Conservation (phyloP, 2,113 vertebrate species). For the Nothobranchius kuhntae region DNA sequence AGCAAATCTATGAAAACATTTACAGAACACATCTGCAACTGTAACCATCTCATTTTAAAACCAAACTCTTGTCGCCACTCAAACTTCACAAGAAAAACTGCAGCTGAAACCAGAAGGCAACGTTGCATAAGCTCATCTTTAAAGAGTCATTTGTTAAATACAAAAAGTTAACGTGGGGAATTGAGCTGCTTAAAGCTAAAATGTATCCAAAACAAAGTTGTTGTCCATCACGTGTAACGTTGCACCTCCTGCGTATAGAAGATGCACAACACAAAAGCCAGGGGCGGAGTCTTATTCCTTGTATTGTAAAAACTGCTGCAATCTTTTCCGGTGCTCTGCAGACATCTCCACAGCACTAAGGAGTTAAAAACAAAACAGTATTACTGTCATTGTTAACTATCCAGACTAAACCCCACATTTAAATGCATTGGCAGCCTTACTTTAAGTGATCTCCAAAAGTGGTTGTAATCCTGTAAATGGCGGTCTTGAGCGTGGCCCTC, state of each 20-base stretch:
- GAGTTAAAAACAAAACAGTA: slow-evolving; percentile 3
- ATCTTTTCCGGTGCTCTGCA: slow-evolving; percentile 91
- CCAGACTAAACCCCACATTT: background rate
- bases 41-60: background rate
- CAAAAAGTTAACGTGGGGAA: background rate
- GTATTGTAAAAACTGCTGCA: slow-evolving; percentile 96
- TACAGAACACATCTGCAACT: background rate
- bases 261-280: slow-evolving; percentile 12
- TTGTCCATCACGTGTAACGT: background rate
- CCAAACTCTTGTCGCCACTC: background rate
- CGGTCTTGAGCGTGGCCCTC: slow-evolving; percentile 90
- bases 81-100: background rate
- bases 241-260: background rate
- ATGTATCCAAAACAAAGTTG: slow-evolving; percentile 4
- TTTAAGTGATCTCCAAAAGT: slow-evolving; percentile 93
- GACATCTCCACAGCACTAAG: slow-evolving; percentile 91
- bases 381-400: background rate
- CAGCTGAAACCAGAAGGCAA: slow-evolving; percentile 5
- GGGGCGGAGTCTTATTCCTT: slow-evolving; percentile 82
- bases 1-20: slow-evolving; percentile 11
- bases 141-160: slow-evolving; percentile 8
- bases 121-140: slow-evolving; percentile 24
- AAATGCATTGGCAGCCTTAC: slow-evolving; percentile 72
- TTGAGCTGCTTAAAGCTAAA: slow-evolving; percentile 2
- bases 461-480: slow-evolving; percentile 92